A percentile compares a stretch with the other conserved stretches of the same genome.
phyloP scores from a whole-genome alignment of 2,797 vertebrate genomes.

The Lophotriccus pileatus region DNA sequence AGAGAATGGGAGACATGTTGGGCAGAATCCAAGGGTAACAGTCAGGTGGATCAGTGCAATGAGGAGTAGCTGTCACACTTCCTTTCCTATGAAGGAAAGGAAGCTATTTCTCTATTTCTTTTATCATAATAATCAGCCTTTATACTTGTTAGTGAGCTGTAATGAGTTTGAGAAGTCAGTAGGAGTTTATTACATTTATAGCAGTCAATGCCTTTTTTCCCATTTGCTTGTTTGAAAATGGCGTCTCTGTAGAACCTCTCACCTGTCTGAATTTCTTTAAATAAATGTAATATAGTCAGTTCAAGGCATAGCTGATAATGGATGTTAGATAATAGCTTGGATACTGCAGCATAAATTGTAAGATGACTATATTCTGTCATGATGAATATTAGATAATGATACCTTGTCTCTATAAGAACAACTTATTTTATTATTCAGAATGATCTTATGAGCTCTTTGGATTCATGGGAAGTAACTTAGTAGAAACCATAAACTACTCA shows the following conservation, averaged over 20 bases:
- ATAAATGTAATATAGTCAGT: not conserved
- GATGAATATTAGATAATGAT: conserved; percentile 40
- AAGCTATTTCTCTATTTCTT: conserved; percentile 28
- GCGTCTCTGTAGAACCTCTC: conserved; percentile 1
- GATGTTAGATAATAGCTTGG: conserved; percentile 41
- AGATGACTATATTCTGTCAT: conserved; percentile 1
- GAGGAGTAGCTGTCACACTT: conserved; percentile 22
- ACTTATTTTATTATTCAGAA: conserved; percentile 48
- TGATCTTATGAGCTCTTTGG: conserved; percentile 29
- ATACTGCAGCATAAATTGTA: conserved; percentile 29
- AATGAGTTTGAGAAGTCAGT: not conserved
- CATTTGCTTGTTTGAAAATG: conserved; percentile 22
- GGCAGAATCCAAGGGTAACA: conserved; percentile 30
- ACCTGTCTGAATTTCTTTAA: conserved; percentile 37
- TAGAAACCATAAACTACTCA: conserved; percentile 43
- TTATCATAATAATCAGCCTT: conserved; percentile 17
- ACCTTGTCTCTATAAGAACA: conserved; percentile 33
- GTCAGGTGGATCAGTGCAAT: conserved; percentile 8
- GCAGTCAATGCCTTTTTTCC: not conserved
- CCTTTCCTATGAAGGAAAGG: conserved; percentile 21
- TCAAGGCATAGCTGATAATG: conserved; percentile 35
- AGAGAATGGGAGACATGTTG: not conserved
- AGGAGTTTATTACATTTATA: conserved; percentile 37
- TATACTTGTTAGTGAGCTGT: conserved; percentile 13
- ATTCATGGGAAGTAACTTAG: not conserved